A percentile compares a stretch with the other conserved stretches of the same genome.
Evolutionary conservation across 2,888 invertebrate genomes (phyloP).

Genomic region (Sepiola atlantica): DNA sequence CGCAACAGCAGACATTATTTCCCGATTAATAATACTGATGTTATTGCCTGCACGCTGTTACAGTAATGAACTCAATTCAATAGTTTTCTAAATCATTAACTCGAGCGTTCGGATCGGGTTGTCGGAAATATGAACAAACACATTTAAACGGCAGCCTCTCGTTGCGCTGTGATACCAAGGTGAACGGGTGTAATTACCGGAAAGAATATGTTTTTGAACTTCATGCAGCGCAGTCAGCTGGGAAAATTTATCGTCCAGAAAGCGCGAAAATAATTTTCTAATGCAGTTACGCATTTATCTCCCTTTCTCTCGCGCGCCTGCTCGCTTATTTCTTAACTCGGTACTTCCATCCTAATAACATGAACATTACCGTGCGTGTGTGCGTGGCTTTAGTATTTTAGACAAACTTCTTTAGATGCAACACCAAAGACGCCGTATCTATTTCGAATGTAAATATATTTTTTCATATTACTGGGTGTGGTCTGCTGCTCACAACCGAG

Average conservation of each 20-base stretch:
- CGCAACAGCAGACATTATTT: not conserved
- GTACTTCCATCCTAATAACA: no score
- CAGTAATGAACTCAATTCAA: slow-evolving; percentile 1
- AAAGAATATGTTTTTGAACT: not conserved
- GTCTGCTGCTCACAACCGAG: no score
- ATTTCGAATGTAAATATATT: no score
- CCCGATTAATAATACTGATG: not conserved
- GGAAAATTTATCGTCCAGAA: not conserved
- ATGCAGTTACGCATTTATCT: not conserved
- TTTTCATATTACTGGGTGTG: no score
- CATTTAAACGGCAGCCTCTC: not conserved
- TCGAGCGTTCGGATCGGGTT: not conserved
- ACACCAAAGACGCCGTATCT: no score
- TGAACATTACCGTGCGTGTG: no score
- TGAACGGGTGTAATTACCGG: not conserved
- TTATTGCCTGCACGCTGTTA: not conserved
- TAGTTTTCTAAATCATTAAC: slow-evolving; percentile 32
- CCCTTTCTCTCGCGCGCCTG: not conserved
- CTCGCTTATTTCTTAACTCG: not conserved
- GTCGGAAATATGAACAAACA: not conserved
- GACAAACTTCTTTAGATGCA: no score
- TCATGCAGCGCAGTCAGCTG: not conserved
- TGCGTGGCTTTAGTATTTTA: no score
- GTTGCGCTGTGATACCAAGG: not conserved
- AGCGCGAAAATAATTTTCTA: not conserved